These are phyloP conservation scores for Pomacea canaliculata DNA, from an alignment of 2,888 invertebrate genomes.

Conservation along the genomic window DNA sequence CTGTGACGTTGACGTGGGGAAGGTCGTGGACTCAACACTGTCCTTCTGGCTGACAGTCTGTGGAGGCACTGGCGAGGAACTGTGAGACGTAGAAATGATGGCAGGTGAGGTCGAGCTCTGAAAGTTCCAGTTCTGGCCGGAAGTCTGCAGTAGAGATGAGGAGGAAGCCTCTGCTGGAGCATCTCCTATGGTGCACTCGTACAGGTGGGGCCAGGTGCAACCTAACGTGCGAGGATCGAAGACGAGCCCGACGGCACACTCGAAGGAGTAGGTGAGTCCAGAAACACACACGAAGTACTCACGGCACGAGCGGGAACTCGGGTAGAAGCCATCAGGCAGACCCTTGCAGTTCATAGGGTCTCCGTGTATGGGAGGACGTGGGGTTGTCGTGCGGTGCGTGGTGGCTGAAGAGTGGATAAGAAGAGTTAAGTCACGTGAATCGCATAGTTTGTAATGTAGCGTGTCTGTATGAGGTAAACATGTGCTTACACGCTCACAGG, in stretches of 20 bases:
- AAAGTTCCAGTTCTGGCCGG: not conserved
- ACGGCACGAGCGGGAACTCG: slow-evolving; percentile 41
- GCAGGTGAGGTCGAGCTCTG: too few relatives aligned
- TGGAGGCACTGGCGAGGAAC: not conserved
- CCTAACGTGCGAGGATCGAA: slow-evolving; percentile 41
- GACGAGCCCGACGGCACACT: slow-evolving; percentile 45
- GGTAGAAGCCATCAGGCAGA: slow-evolving; percentile 40
- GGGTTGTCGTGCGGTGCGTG: too few relatives aligned
- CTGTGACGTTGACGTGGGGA: too few relatives aligned
- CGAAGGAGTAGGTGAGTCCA: slow-evolving; percentile 43
- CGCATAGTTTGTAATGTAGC: too few relatives aligned
- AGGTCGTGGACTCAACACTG: too few relatives aligned
- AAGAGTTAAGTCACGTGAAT: too few relatives aligned
- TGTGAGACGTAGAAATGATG: not conserved
- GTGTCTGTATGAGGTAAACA: too few relatives aligned
- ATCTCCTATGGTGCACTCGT: slow-evolving; percentile 31
- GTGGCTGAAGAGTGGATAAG: too few relatives aligned
- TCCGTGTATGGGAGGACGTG: not conserved
- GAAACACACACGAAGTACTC: slow-evolving; percentile 50
- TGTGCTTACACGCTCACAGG: too few relatives aligned
- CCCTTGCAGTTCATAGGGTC: not conserved
- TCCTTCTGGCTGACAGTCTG: not conserved
- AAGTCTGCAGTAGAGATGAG: not conserved
- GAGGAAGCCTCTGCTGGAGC: not conserved
- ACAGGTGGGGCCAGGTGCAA: slow-evolving; percentile 56